Evolutionary conservation across 2,113 vertebrate genomes (phyloP).

Genomic region (Cebidichthys violaceus): DNA sequence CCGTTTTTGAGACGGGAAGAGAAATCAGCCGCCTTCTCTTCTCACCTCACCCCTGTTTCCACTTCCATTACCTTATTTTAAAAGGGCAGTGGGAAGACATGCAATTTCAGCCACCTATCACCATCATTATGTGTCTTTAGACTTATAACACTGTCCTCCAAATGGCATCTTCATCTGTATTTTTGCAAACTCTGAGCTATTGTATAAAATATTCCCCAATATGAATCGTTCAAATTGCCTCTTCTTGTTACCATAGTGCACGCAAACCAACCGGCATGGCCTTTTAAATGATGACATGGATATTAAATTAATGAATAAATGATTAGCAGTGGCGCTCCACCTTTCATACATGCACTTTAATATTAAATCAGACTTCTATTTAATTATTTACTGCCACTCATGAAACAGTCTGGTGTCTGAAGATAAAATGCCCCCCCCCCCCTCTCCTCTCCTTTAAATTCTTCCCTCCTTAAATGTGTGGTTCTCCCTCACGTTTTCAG

Average conservation of each 20-base stretch:
- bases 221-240: too few relatives aligned
- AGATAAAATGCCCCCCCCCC: neutral
- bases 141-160: too few relatives aligned
- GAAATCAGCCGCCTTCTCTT: slow-evolving; percentile 38
- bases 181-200: too few relatives aligned
- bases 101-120: neutral
- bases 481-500: slow-evolving; percentile 42
- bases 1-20: slow-evolving; percentile 50
- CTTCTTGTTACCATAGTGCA: too few relatives aligned
- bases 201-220: too few relatives aligned
- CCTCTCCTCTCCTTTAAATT: slow-evolving; percentile 28
- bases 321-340: neutral
- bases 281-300: neutral
- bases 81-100: neutral
- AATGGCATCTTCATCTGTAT: too few relatives aligned
- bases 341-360: neutral
- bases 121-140: neutral
- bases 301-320: neutral
- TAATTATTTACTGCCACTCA: neutral
- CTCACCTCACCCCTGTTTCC: slow-evolving; percentile 24
- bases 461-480: neutral
- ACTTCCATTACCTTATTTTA: slow-evolving; percentile 12
- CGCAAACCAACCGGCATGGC: neutral
- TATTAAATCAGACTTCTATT: neutral
- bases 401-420: neutral